These are phyloP conservation scores for Hyperoplus lanceolatus DNA, from an alignment of 2,797 vertebrate genomes.

Conservation along the genomic window DNA sequence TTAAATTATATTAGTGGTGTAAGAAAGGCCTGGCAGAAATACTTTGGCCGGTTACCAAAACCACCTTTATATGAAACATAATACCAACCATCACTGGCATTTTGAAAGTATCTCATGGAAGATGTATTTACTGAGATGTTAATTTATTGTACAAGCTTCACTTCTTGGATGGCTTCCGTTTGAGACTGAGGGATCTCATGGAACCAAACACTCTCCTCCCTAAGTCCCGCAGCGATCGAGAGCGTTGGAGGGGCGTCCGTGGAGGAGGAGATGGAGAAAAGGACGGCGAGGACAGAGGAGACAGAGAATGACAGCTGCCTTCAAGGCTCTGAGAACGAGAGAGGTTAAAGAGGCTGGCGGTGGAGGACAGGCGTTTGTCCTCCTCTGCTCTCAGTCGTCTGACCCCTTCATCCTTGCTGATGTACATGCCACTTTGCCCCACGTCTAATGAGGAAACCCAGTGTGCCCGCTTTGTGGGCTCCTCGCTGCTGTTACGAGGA, in stretches of 20 bases:
- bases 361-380: constrained; percentile 85
- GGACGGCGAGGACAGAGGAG: constrained; percentile 86
- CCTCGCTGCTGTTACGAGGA: constrained; percentile 72
- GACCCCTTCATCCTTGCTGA: constrained; percentile 65
- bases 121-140: constrained; percentile 30
- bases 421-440: constrained; percentile 67
- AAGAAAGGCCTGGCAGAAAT: constrained; percentile 18
- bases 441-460: constrained; percentile 90
- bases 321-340: constrained; percentile 86
- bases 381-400: constrained; percentile 70
- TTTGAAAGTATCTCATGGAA: constrained; percentile 48
- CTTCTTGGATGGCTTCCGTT: constrained; percentile 84
- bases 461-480: constrained; percentile 71
- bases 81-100: constrained; percentile 48
- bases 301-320: constrained; percentile 83
- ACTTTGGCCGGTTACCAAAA: constrained; percentile 22
- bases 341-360: constrained; percentile 86
- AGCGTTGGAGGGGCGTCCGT: constrained; percentile 81
- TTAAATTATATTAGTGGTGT: constrained; percentile 30
- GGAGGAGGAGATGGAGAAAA: constrained; percentile 85
- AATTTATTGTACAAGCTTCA: constrained; percentile 69
- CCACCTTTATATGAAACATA: constrained; percentile 52
- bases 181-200: constrained; percentile 87
- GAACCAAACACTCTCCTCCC: constrained; percentile 88
- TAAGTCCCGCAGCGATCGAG: constrained; percentile 88